These are phyloP conservation scores for Synanthedon vespiformis DNA, from an alignment of 2,888 invertebrate genomes.

Conservation along the genomic window DNA sequence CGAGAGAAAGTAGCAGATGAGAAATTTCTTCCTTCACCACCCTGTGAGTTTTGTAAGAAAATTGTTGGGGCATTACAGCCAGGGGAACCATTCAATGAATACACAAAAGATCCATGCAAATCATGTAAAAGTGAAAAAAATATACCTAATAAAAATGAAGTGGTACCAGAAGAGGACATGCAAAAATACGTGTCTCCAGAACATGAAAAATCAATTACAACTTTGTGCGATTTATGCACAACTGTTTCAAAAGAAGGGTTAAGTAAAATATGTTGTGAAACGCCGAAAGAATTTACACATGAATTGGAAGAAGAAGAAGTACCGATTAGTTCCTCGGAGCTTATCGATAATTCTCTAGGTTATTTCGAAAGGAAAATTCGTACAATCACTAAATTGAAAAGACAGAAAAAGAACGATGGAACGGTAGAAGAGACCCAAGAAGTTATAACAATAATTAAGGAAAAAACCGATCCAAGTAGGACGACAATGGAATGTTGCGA, in stretches of 20 bases:
- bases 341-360: constrained; percentile 13
- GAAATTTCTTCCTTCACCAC: neutral
- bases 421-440: constrained; percentile 24
- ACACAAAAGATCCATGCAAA: no score
- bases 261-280: no score
- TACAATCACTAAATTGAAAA: constrained; percentile 22
- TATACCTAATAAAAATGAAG: no score
- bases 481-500: constrained; percentile 11
- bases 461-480: constrained; percentile 16
- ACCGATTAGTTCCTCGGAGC: neutral
- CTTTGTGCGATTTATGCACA: neutral
- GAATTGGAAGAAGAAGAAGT: neutral
- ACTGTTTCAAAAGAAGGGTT: neutral
- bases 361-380: constrained; percentile 23
- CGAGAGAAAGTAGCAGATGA: neutral
- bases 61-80: no score
- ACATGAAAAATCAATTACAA: neutral
- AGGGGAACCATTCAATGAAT: no score
- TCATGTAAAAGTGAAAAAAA: no score
- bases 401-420: constrained; percentile 23
- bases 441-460: constrained; percentile 16
- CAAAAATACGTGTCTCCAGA: neutral
- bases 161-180: neutral
- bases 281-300: neutral
- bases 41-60: neutral